These are phyloP conservation scores for Chymomyza caudatula DNA, from an alignment of 2,888 invertebrate genomes.

Conservation along the genomic window DNA sequence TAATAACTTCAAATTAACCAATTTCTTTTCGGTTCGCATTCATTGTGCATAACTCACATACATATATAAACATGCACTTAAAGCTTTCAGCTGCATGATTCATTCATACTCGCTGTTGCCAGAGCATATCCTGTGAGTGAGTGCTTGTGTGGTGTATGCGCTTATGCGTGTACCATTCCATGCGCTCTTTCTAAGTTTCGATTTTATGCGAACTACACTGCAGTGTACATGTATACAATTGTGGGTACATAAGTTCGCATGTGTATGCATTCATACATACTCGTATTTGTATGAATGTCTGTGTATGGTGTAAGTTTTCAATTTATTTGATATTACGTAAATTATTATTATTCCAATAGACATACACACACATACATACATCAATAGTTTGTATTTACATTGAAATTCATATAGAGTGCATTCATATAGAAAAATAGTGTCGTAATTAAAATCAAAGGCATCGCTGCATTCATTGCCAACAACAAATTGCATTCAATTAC, in stretches of 20 bases:
- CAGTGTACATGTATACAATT: not conserved
- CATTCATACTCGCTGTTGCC: slow-evolving; percentile 23
- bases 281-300: slow-evolving; percentile 6
- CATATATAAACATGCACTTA: too few relatives aligned
- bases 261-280: slow-evolving; percentile 1
- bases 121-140: not conserved
- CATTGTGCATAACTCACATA: too few relatives aligned
- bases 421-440: slow-evolving; percentile 28
- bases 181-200: slow-evolving; percentile 9
- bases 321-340: slow-evolving; percentile 40
- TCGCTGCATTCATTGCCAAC: slow-evolving; percentile 62
- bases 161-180: not conserved
- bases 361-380: not conserved
- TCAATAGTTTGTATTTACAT: not conserved
- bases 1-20: too few relatives aligned
- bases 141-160: not conserved
- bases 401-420: slow-evolving; percentile 4
- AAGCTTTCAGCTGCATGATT: slow-evolving; percentile 15
- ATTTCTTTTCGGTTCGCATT: too few relatives aligned
- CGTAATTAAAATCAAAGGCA: slow-evolving; percentile 65
- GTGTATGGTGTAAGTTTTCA: slow-evolving; percentile 17
- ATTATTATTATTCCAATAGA: slow-evolving; percentile 26
- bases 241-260: not conserved
- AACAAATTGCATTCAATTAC: slow-evolving; percentile 33
- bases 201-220: not conserved